Evolutionary conservation across 2,888 invertebrate species (phyloP).

Genomic region (Sinelater perroti): DNA sequence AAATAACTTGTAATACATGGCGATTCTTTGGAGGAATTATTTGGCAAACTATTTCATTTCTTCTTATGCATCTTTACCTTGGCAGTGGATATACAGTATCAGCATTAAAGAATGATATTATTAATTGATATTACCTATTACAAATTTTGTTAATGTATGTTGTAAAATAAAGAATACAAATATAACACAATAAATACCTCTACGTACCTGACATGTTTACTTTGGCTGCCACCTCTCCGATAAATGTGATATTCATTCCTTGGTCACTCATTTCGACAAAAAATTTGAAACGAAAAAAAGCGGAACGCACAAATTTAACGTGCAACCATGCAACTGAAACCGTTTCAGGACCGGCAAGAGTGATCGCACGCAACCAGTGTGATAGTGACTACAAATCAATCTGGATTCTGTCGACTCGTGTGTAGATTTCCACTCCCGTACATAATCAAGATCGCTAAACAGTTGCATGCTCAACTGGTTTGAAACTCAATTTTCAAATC

Average conservation of each 20-base stretch:
- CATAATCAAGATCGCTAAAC: too few species aligned
- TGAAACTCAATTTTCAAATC: too few species aligned
- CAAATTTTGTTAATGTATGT: neutral
- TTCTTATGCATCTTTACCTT: slow-evolving; percentile 33
- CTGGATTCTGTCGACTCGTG: too few species aligned
- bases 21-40: slow-evolving; percentile 33
- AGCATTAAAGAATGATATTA: neutral
- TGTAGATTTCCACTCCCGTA: too few species aligned
- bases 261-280: slow-evolving; percentile 7
- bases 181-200: neutral
- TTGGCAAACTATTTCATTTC: slow-evolving; percentile 37
- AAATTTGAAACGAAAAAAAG: too few species aligned
- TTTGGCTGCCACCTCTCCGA: slow-evolving; percentile 1
- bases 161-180: neutral
- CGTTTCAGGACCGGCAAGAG: too few species aligned
- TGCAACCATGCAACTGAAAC: too few species aligned
- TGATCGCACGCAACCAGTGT: too few species aligned
- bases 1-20: slow-evolving; percentile 17
- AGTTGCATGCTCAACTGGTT: too few species aligned
- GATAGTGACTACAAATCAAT: too few species aligned
- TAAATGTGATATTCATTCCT: neutral
- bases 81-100: slow-evolving; percentile 34
- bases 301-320: too few species aligned
- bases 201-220: neutral
- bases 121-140: neutral